A percentile compares a stretch with the other conserved stretches of the same genome.
Evolutionary conservation across 1,140 invertebrate species (phyloP).

Genomic region (Hyphantria cunea): DNA sequence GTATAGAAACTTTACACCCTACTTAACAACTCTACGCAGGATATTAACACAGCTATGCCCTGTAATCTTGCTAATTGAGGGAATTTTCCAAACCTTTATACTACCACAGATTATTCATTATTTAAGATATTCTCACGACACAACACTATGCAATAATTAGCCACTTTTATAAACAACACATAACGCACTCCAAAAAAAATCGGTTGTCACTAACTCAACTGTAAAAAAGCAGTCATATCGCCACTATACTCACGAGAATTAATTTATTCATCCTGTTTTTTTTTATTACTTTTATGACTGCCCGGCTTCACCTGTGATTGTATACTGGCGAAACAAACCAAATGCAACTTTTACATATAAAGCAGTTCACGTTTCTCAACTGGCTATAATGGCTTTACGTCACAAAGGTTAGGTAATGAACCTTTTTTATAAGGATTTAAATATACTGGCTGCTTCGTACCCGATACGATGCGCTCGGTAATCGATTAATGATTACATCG

Average conservation of each 20-base stretch:
- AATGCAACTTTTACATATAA: constrained; percentile 64
- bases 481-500: too few species aligned
- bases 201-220: constrained; percentile 6
- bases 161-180: background rate
- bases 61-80: too few species aligned
- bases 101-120: too few species aligned
- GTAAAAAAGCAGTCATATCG: background rate
- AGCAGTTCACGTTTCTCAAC: constrained; percentile 55
- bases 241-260: constrained; percentile 22
- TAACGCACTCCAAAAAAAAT: constrained; percentile 1
- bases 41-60: too few species aligned
- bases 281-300: constrained; percentile 21
- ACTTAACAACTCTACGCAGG: too few species aligned
- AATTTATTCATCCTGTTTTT: constrained; percentile 20
- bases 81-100: too few species aligned
- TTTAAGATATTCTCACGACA: too few species aligned
- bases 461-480: too few species aligned
- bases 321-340: constrained; percentile 36
- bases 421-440: constrained; percentile 7
- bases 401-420: constrained; percentile 12
- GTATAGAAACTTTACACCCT: too few species aligned
- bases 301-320: constrained; percentile 31
- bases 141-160: too few species aligned
- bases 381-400: constrained; percentile 16
- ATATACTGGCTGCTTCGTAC: too few species aligned